Base-by-base conservation (phyloP, 2,797 vertebrate species). In the Mormyrops attenuatus region DNA sequence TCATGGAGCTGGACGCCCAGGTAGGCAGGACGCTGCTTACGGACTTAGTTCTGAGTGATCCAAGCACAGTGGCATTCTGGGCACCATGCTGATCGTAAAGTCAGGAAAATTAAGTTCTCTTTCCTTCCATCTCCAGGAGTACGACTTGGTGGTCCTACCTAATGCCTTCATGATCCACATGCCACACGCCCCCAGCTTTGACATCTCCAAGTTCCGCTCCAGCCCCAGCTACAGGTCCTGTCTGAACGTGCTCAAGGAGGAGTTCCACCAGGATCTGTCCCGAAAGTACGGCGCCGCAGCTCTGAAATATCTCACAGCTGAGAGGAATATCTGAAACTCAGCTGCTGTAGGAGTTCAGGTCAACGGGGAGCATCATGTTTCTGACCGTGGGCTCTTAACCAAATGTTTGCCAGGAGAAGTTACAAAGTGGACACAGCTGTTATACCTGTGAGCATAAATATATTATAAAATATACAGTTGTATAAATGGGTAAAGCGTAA, bases 161-260 rank as follows among this genome's bases (percentile, higher is more conserved):
- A 98, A 99, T 2, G 98, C 98, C 89, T 99, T 98, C 93, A 97
- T 97, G 95, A 97, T 99, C 95, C 98, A 99, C 96, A 97, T 98
- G 97, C 98, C 98, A 0, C 98, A 99, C 0, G 96, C 98, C 0
- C 98, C 98, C 52, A 99, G 98, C 95, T 98, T 98, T 0, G 98
- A 99, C 95, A 97, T 98, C 95, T 98, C 98, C 92, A 98, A 97
- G 94, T 99, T 99, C 50, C 97, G 98, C 91, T 97, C 97, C 92
- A n/a, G n/a, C n/a, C n/a, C n/a, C n/a, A 93, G 95, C 90, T 99
- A 99, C 91, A 97, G 98, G 8, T 94, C 95, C 94, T 99, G 98
- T 93, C 96, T 99, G 22, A 96, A 95, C 93, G 97, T 96, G 0
- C 95, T 99, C 90, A 97, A 98, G 92, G 98, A 99, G 0, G 98